Evolutionary conservation across 2,113 vertebrate genomes (phyloP).

Genomic region (Gadus chalcogrammus): DNA sequence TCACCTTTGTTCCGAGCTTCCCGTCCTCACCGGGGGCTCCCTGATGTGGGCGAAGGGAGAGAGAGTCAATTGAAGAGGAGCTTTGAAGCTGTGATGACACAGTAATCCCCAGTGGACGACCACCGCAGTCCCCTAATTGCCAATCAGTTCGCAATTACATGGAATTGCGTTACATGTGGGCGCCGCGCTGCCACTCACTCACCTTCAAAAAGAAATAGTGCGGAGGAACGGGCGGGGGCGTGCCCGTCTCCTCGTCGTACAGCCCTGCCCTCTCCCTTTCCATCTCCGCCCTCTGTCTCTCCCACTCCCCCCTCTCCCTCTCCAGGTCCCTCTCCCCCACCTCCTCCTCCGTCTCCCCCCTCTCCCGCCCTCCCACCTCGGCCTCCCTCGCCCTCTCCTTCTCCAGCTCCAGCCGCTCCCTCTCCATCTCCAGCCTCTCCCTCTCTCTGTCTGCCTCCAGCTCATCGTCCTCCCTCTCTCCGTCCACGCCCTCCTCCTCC

Average conservation of each 20-base stretch:
- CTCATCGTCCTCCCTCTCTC: slow-evolving; percentile 47
- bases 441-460: slow-evolving; percentile 38
- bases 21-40: slow-evolving; percentile 78
- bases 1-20: slow-evolving; percentile 71
- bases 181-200: slow-evolving; percentile 2
- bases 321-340: slow-evolving; percentile 17
- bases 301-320: slow-evolving; percentile 52
- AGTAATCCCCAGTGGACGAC: no score
- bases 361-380: slow-evolving; percentile 26
- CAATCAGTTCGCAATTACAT: no score
- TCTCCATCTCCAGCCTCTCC: slow-evolving; percentile 40
- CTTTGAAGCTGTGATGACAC: no score
- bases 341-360: slow-evolving; percentile 25
- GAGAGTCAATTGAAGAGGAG: background rate
- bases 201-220: slow-evolving; percentile 70
- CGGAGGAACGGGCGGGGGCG: slow-evolving; percentile 51
- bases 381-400: slow-evolving; percentile 24
- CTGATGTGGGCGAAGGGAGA: slow-evolving; percentile 27
- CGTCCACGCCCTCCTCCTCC: slow-evolving; percentile 53
- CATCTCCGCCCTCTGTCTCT: slow-evolving; percentile 50
- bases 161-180: no score
- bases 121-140: no score
- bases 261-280: slow-evolving; percentile 43
- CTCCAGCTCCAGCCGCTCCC: slow-evolving; percentile 31
- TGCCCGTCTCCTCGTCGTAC: slow-evolving; percentile 49